These are phyloP conservation scores for Solen grandis DNA, from an alignment of 1,140 invertebrate genomes.

Conservation along the genomic window DNA sequence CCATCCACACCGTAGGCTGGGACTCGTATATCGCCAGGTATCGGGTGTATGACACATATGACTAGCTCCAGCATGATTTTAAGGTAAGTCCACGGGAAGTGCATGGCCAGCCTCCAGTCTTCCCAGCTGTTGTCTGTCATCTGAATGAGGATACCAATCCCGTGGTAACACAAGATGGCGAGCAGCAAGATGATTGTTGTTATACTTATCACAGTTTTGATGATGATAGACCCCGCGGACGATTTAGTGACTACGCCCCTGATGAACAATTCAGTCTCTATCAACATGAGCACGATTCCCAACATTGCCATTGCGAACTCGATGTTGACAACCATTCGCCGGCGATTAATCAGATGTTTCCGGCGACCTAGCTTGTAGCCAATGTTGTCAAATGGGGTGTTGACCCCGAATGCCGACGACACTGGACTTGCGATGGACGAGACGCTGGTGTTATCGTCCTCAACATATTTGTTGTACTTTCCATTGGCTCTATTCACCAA, in stretches of 20 bases:
- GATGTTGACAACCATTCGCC: conserved; percentile 70
- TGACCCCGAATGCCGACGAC: conserved; percentile 9
- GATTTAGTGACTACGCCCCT: conserved; percentile 62
- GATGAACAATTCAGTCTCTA: conserved; percentile 75
- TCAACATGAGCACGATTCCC: conserved; percentile 77
- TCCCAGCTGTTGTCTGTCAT: conserved; percentile 76
- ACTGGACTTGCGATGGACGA: not conserved
- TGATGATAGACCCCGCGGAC: conserved; percentile 62
- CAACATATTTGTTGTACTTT: conserved; percentile 65
- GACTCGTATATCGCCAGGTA: conserved; percentile 71
- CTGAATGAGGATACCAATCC: conserved; percentile 67
- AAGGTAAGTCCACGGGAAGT: conserved; percentile 60
- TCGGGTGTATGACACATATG: conserved; percentile 73
- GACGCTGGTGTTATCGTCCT: conserved; percentile 49
- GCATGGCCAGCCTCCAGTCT: conserved; percentile 73
- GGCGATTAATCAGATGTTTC: conserved; percentile 70
- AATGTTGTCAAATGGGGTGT: conserved; percentile 71
- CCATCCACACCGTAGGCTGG: conserved; percentile 55
- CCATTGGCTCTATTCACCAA: conserved; percentile 61
- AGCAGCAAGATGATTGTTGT: conserved; percentile 72
- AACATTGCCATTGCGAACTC: conserved; percentile 70
- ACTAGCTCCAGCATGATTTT: conserved; percentile 69
- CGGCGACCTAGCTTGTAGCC: conserved; percentile 71
- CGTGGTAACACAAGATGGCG: conserved; percentile 71
- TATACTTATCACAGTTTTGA: conserved; percentile 85